phyloP scores from a whole-genome alignment of 1,140 invertebrate genomes.

The Papilio aristodemus region DNA sequence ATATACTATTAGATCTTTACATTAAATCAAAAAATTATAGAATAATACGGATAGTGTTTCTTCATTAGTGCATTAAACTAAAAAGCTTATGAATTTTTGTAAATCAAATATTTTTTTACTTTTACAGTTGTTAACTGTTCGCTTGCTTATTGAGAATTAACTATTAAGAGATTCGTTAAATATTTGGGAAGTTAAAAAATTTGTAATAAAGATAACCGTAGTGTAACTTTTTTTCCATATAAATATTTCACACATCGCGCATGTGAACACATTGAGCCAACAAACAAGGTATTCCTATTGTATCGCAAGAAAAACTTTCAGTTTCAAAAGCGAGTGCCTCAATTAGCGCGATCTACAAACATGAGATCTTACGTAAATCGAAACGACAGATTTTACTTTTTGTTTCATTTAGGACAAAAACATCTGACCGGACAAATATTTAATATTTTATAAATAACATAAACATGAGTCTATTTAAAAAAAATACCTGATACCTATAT shows the following conservation, averaged over 20 bases:
- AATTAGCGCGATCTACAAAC: constrained; percentile 22
- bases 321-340: constrained; percentile 23
- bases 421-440: neutral
- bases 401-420: neutral
- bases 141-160: too few relatives aligned
- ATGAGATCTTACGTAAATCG: constrained; percentile 4
- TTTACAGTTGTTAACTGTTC: too few relatives aligned
- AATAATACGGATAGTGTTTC: too few relatives aligned
- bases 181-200: too few relatives aligned
- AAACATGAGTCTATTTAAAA: neutral
- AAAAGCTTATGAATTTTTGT: too few relatives aligned
- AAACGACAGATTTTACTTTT: constrained; percentile 10
- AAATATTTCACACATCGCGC: neutral
- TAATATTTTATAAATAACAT: neutral
- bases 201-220: too few relatives aligned
- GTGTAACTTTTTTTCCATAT: neutral
- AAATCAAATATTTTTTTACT: too few relatives aligned
- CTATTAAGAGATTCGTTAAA: too few relatives aligned
- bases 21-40: too few relatives aligned
- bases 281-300: constrained; percentile 17
- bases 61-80: too few relatives aligned
- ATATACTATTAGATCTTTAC: too few relatives aligned
- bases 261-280: constrained; percentile 11
- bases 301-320: constrained; percentile 15
- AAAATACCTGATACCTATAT: too few relatives aligned